Percentiles rank a stretch among this genome's conserved stretches.
Conservation (phyloP, 2,113 vertebrate species). For the Amphilophus citrinellus region DNA sequence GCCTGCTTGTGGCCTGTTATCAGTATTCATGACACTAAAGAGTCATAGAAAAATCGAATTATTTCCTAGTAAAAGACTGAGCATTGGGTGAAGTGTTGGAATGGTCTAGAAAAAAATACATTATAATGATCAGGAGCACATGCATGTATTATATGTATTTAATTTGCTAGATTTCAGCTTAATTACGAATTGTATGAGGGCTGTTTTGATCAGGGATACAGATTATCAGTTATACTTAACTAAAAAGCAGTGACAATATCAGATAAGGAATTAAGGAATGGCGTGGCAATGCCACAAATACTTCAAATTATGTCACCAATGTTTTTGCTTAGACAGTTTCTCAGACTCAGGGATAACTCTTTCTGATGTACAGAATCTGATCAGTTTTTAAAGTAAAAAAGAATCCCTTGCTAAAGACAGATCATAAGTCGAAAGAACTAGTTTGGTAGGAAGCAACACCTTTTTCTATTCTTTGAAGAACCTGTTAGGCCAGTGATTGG, state of each 20-base stretch:
- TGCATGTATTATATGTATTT: background rate
- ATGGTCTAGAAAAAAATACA: background rate
- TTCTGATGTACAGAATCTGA: background rate
- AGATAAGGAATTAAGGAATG: background rate
- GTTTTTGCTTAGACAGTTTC: background rate
- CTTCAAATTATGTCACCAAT: background rate
- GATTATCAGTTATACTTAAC: background rate
- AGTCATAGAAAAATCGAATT: background rate
- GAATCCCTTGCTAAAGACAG: background rate
- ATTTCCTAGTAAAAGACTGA: background rate
- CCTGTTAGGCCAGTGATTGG: conserved; percentile 64
- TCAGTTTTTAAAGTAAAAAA: conserved; percentile 20
- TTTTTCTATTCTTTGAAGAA: conserved; percentile 55
- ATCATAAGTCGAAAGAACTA: background rate
- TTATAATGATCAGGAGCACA: background rate
- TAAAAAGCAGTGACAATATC: background rate
- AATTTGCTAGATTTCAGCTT: background rate
- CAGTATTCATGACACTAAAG: no score
- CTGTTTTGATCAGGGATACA: background rate
- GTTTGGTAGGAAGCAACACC: conserved; percentile 62
- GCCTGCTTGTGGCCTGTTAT: no score
- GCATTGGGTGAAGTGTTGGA: background rate
- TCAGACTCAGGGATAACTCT: background rate
- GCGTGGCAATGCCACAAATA: background rate
- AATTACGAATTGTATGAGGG: background rate